Evolutionary conservation across 2,888 invertebrate species (phyloP).

Genomic region (Limnephilus rhombicus): DNA sequence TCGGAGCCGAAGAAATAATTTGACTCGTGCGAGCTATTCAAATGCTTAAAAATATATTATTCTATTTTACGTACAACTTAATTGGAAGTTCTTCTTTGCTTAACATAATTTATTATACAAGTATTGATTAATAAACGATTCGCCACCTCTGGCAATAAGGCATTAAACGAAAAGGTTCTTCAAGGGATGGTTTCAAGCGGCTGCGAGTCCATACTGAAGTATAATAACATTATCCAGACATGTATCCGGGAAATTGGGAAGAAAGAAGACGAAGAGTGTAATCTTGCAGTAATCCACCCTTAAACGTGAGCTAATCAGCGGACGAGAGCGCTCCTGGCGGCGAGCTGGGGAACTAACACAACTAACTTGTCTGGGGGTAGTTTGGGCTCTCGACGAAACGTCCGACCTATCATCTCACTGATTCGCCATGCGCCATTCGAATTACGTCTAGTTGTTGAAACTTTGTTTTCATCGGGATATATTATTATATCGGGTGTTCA

Average conservation of each 20-base stretch:
- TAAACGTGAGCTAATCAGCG: conserved; percentile 64
- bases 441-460: not conserved
- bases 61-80: too few relatives aligned
- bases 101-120: not conserved
- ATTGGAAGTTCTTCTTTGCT: too few relatives aligned
- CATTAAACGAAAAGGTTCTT: conserved; percentile 34
- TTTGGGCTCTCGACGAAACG: not conserved
- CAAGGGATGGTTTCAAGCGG: conserved; percentile 28
- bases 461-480: not conserved
- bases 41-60: too few relatives aligned
- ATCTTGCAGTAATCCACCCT: conserved; percentile 62
- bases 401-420: not conserved
- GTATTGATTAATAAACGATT: not conserved
- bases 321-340: conserved; percentile 42
- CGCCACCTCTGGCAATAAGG: not conserved
- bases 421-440: not conserved
- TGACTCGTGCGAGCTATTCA: too few relatives aligned
- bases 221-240: conserved; percentile 44
- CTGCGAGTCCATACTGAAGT: conserved; percentile 36
- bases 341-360: not conserved
- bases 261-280: conserved; percentile 49
- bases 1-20: too few relatives aligned
- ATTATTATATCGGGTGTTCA: not conserved
- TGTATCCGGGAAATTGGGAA: conserved; percentile 36
- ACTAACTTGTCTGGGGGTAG: not conserved